Evolutionary conservation across 1,140 invertebrate species (phyloP).

Genomic region (Drosophila rhopaloa): DNA sequence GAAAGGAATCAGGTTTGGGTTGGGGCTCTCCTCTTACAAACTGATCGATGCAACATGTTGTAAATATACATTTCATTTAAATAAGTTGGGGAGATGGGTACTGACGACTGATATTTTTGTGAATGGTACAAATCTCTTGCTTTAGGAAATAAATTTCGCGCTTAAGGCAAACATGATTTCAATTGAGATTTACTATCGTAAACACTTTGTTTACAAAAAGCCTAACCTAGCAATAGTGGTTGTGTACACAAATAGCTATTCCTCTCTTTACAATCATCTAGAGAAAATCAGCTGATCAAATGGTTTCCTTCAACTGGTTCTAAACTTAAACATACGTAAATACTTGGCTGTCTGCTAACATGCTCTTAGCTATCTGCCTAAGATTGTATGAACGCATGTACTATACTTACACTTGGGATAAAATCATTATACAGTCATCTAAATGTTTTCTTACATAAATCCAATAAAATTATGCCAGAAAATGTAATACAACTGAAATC

Average conservation of each 20-base stretch:
- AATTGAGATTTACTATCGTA: neutral
- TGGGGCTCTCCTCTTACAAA: neutral
- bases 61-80: neutral
- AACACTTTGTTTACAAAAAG: neutral
- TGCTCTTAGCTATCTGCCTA: conserved; percentile 25
- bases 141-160: neutral
- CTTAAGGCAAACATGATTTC: neutral
- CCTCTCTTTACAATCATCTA: neutral
- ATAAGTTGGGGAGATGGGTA: neutral
- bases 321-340: conserved; percentile 6
- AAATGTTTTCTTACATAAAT: no score
- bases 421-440: neutral
- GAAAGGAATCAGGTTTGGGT: neutral
- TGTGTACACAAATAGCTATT: neutral
- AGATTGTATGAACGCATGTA: conserved; percentile 40
- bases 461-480: no score
- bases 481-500: no score
- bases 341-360: conserved; percentile 3
- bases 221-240: neutral
- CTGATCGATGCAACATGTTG: conserved; percentile 25
- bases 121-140: neutral
- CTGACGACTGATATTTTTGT: neutral
- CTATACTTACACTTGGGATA: neutral
- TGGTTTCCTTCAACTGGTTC: conserved; percentile 6
- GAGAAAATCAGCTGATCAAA: conserved; percentile 1